A percentile compares a stretch with the other conserved stretches of the same genome.
These are phyloP conservation scores for Agapornis canus DNA, from an alignment of 2,797 vertebrate species.

Conservation along the genomic window DNA sequence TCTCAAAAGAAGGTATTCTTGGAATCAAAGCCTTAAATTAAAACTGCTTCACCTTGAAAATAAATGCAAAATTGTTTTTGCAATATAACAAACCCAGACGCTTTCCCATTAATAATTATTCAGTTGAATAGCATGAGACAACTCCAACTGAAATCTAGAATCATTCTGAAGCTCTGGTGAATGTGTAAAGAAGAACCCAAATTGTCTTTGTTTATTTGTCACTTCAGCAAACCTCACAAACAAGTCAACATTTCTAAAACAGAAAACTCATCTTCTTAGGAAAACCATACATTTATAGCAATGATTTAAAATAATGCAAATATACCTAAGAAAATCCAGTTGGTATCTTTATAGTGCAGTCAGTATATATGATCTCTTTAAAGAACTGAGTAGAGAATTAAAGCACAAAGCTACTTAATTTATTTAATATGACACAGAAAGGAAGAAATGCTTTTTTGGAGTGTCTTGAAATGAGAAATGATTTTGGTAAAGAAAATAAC, in stretches of 20 bases:
- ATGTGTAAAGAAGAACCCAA: neutral
- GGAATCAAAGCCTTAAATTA: neutral
- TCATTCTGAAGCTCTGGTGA: neutral
- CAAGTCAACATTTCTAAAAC: neutral
- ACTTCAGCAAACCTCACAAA: neutral
- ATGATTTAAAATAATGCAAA: neutral
- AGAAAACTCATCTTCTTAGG: neutral
- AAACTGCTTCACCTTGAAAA: neutral
- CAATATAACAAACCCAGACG: neutral
- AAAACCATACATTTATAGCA: neutral
- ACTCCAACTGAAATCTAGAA: neutral
- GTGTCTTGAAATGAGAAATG: neutral
- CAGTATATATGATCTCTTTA: neutral
- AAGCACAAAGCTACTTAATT: neutral
- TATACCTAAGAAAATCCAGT: neutral
- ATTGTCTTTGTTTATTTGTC: neutral
- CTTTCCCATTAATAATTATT: neutral
- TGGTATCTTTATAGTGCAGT: neutral
- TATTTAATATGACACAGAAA: neutral
- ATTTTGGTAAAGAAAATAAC: neutral
- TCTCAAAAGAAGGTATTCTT: neutral
- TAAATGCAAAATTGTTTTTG: neutral
- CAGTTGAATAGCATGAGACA: neutral
- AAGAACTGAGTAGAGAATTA: neutral
- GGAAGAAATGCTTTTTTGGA: neutral